Evolutionary conservation across 2,113 vertebrate genomes (phyloP), one percentile per base, ranked within the genome.

Genomic region (Xenopus borealis): DNA sequence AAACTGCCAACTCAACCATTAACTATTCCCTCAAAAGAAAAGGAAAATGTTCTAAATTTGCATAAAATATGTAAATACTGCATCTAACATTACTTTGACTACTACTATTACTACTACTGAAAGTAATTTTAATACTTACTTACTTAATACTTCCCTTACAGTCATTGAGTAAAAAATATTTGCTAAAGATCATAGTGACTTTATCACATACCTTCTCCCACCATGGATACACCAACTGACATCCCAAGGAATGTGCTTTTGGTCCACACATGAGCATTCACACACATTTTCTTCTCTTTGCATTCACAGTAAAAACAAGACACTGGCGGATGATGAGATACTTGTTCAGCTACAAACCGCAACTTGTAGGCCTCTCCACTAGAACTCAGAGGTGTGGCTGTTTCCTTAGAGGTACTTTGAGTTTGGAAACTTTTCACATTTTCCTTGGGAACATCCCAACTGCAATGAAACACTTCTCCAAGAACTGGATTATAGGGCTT

Each of bases 181-280:
- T 7, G 33, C 1, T 4, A 40, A 40, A 40, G 33, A 27, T 27
- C 23, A 27, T 2, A 40, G 7, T 3, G 33, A 40, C 33, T 7
- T 40, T 40, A 6, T 17, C 19, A 63, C 91, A 91, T 91, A 98
- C 96, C 96, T 94, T 98, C 96, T 69, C 96, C 96, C 19, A 96
- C 90, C 96, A 98, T 98, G 72, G 96, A 96, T 84, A 98, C 96
- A 44, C 96, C 96, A 84, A 98, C 91, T 1, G 96, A 98, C 96
- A 98, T 98, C 68, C 96, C 96, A 94, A 98, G 93, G 85, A 98
- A 98, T 90, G 98, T 98, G 95, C 96, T 98, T 86, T 96, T 98
- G 88, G 96, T 98, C 96, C 96, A 98, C 1, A 98, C 88, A 0
- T 98, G 94, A 23, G 94, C 88, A 66, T 92, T 97, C 80, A 95